phyloP scores from a whole-genome alignment of 2,888 invertebrate genomes.

The Psylliodes chrysocephalus region DNA sequence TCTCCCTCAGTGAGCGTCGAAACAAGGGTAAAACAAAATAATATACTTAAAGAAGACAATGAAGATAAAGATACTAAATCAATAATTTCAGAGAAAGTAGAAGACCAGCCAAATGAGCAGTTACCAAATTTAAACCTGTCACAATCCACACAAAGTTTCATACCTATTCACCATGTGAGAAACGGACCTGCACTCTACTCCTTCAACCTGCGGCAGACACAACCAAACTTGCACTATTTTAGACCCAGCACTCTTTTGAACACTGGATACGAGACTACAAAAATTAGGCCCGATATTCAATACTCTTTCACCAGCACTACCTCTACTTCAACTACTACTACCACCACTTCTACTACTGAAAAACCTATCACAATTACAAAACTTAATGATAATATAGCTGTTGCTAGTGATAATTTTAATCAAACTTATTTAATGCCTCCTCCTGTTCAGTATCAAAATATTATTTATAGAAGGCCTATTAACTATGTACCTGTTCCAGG shows the following conservation, averaged over 20 bases:
- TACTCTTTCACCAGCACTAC: constrained; percentile 45
- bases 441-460: constrained; percentile 14
- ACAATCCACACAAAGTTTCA: constrained; percentile 19
- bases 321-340: too few relatives aligned
- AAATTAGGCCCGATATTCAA: constrained; percentile 1
- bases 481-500: constrained; percentile 21
- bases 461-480: constrained; percentile 13
- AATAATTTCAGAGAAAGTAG: constrained; percentile 52
- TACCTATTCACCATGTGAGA: constrained; percentile 32
- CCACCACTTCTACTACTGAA: constrained; percentile 37
- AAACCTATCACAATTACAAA: constrained; percentile 44
- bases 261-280: constrained; percentile 42
- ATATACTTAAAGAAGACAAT: constrained; percentile 49
- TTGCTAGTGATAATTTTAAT: constrained; percentile 32
- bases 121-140: constrained; percentile 23
- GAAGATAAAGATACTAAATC: constrained; percentile 52
- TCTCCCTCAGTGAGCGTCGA: constrained; percentile 65
- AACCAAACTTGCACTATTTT: constrained; percentile 43
- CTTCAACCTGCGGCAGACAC: constrained; percentile 36
- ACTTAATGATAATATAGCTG: constrained; percentile 30
- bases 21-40: constrained; percentile 59
- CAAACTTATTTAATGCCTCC: constrained; percentile 36
- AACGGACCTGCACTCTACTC: constrained; percentile 38
- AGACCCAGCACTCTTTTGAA: constrained; percentile 46
- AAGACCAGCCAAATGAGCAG: constrained; percentile 25